Base-by-base conservation (phyloP, 2,888 invertebrate species). In the Zele albiditarsus region DNA sequence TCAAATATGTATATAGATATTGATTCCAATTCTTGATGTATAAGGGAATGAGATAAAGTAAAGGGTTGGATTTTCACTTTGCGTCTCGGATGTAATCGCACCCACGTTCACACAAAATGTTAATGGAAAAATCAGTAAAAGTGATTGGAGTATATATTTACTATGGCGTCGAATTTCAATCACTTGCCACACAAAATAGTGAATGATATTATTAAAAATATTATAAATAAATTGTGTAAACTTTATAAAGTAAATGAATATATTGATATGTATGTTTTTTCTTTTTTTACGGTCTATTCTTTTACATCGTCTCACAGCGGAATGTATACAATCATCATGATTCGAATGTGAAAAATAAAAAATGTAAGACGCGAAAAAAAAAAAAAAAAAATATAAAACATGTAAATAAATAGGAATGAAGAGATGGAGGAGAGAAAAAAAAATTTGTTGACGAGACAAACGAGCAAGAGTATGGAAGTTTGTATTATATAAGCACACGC, bases 1-100 rank as follows among this genome's bases (percentile, higher is more conserved):
- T 2, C 62, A 62, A 83, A 81, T 85, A 88, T 85, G 87, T 86
- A 87, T 86, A 84, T 85, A 84, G 85, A 84, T 85, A 87, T 86
- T 84, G 87, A 86, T 85, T 84, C 78, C 66, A 62, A 42, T 65
- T 28, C 58, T 23, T 20, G 65, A 58, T 49, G 62, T 46, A n/a
- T 42, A 28, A 46, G n/a, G 71, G 25, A 53, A 53, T 20, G 53
- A 20, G 20, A 23, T 8, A n/a, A 20, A 62, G 60, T 27, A 71
- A 66, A 67, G 75, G 65, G 77, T 76, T 70, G 77, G 63, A 68
- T 53, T 8, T 53, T 53, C 20, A 20, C 53, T 53, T 53, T 20
- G 23, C 72, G 72, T 78, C 71, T 60, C 20, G 53, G 23, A 10
- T 28, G 65, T 74, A 62, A 14, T 57, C 31, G 20, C 63, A n/a